phyloP scores from a whole-genome alignment of 2,113 vertebrate species.

The Equus przewalskii region DNA sequence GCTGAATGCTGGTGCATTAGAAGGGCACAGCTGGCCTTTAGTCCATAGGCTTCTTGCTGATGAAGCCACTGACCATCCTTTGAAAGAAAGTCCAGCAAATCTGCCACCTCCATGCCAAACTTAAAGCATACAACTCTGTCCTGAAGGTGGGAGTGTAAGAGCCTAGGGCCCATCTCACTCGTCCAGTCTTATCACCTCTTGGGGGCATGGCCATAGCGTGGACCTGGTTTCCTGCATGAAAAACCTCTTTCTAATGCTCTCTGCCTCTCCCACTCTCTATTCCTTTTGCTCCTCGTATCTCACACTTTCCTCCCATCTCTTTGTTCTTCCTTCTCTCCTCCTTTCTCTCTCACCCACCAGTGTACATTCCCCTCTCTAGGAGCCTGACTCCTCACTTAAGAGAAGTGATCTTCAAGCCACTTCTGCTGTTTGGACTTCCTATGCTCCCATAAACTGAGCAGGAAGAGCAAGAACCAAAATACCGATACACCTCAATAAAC shows the following conservation, averaged over 20 bases:
- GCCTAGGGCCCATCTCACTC: neutral
- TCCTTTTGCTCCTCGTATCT: neutral
- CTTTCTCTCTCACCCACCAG: neutral
- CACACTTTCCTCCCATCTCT: neutral
- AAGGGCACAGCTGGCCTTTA: too few species aligned
- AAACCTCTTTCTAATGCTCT: too few species aligned
- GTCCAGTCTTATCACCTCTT: neutral
- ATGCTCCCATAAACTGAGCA: neutral
- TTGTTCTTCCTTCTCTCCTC: neutral
- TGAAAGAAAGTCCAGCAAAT: neutral
- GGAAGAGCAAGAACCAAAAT: neutral
- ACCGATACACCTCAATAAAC: neutral
- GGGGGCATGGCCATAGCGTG: fast-evolving
- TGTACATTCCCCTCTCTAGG: fast-evolving
- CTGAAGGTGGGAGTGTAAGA: neutral
- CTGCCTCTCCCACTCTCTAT: neutral
- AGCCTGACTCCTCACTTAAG: neutral
- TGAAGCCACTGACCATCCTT: neutral
- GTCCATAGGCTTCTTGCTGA: neutral
- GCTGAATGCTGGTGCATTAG: neutral
- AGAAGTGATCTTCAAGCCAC: neutral
- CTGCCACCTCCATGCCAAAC: neutral
- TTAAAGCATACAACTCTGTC: too few species aligned
- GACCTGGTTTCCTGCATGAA: neutral
- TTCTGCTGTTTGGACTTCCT: neutral